Conservation (phyloP, 2,113 vertebrate genomes). For the Tringa solitaria region DNA sequence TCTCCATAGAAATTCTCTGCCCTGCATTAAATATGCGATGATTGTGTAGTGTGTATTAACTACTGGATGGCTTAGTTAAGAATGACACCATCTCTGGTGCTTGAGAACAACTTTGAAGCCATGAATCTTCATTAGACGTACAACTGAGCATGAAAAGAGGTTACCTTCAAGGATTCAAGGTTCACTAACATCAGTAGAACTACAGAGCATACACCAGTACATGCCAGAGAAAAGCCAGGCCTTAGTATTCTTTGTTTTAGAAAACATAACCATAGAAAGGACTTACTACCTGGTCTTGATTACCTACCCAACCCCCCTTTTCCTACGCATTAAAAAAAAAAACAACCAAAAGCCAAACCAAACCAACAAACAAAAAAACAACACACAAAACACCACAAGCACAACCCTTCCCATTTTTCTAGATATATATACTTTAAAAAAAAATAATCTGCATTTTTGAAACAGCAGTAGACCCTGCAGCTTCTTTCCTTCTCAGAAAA, state of each 20-base stretch:
- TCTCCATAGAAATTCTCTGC: conserved; percentile 31
- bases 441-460: neutral
- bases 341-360: neutral
- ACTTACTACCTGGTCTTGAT: neutral
- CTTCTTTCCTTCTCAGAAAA: neutral
- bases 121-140: neutral
- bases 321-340: neutral
- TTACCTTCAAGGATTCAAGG: neutral
- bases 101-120: neutral
- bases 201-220: neutral
- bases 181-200: neutral
- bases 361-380: too few species aligned
- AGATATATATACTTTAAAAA: neutral
- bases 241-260: neutral
- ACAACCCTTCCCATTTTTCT: neutral
- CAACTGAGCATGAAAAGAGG: neutral
- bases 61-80: neutral
- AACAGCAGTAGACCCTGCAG: neutral
- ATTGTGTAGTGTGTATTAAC: neutral
- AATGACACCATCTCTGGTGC: neutral
- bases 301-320: neutral
- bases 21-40: conserved; percentile 31
- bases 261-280: neutral
- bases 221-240: neutral
- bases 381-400: neutral